Percentiles rank a stretch among this genome's conserved stretches.
Conservation (phyloP, 1,140 invertebrate genomes). For the Samia ricini region DNA sequence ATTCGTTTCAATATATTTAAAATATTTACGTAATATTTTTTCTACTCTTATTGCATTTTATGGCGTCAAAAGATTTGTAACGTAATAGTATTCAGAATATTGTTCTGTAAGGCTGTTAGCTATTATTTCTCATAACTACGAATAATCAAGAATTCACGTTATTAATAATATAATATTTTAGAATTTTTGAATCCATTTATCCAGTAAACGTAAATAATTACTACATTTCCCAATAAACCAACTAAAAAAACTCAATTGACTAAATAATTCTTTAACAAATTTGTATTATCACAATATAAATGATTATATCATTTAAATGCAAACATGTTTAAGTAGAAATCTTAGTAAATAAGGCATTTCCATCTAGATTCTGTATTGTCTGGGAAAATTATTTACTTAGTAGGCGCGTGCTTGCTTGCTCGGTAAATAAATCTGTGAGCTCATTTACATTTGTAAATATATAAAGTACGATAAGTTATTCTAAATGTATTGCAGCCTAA, state of each 20-base stretch:
- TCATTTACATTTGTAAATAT: conserved; percentile 11
- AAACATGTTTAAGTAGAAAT: not conserved
- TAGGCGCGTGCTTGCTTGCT: conserved; percentile 24
- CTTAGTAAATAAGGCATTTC: not conserved
- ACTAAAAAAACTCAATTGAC: not conserved
- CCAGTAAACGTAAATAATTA: no score
- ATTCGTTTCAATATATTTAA: no score
- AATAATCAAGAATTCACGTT: no score
- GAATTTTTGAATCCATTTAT: no score
- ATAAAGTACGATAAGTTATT: conserved; percentile 1
- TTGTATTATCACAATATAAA: not conserved
- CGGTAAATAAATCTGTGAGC: conserved; percentile 13
- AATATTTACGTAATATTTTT: no score
- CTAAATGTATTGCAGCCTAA: not conserved
- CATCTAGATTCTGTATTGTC: conserved; percentile 6
- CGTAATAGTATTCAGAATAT: no score
- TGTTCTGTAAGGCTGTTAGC: no score
- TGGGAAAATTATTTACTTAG: conserved; percentile 22
- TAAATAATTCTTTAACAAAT: not conserved
- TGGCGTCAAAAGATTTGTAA: no score
- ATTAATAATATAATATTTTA: no score
- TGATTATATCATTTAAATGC: not conserved
- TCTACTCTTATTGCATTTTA: no score
- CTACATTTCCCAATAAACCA: no score
- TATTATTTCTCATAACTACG: no score